These are phyloP conservation scores for Syngnathus floridae DNA, from an alignment of 2,113 vertebrate species.

Conservation along the genomic window DNA sequence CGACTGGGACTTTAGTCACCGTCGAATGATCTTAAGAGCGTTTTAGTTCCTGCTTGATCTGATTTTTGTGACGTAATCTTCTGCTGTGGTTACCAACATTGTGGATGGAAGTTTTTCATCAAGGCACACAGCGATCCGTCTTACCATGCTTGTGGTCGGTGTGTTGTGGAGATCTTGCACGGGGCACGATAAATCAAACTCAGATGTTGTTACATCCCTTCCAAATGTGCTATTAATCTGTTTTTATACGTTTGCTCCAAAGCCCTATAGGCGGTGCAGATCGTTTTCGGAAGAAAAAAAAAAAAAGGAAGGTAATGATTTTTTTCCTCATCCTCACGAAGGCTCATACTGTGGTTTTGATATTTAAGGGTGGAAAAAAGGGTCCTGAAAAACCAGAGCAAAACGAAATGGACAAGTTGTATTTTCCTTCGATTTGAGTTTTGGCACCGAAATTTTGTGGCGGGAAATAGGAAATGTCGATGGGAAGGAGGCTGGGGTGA, in stretches of 20 bases:
- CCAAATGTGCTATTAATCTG: conserved; percentile 37
- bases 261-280: conserved; percentile 21
- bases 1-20: conserved; percentile 14
- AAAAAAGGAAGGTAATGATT: conserved; percentile 17
- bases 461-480: conserved; percentile 1
- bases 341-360: conserved; percentile 35
- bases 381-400: conserved; percentile 63
- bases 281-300: conserved; percentile 11
- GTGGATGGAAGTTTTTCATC: conserved; percentile 8
- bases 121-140: conserved; percentile 23
- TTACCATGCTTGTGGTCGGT: conserved; percentile 24
- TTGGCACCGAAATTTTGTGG: conserved; percentile 15
- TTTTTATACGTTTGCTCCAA: conserved; percentile 12
- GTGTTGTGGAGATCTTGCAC: conserved; percentile 25
- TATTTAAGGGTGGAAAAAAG: conserved; percentile 38
- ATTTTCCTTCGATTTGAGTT: conserved; percentile 22
- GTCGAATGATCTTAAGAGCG: conserved; percentile 22
- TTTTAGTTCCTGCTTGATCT: conserved; percentile 12
- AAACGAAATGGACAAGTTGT: conserved; percentile 15
- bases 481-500: background rate
- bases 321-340: conserved; percentile 8
- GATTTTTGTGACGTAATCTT: conserved; percentile 14
- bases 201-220: conserved; percentile 16
- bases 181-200: conserved; percentile 24
- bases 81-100: conserved; percentile 7